A percentile compares a stretch with the other conserved stretches of the same genome.
Conservation (phyloP, 2,113 vertebrate species). For the Tylochromis polylepis region DNA sequence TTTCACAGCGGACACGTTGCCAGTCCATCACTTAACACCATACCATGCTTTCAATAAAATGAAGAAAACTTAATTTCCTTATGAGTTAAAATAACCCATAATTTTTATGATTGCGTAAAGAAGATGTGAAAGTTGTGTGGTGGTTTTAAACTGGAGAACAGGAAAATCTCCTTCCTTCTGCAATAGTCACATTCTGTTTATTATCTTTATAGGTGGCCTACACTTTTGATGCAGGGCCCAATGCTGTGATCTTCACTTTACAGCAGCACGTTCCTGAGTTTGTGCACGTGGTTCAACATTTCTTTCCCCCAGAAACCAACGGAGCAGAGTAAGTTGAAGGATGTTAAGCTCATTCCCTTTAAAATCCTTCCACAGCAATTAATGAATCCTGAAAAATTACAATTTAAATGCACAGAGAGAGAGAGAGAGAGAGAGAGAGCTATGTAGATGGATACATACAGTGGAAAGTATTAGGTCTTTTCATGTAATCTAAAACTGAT, state of each 20-base stretch:
- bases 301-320: conserved; percentile 81
- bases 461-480: not conserved
- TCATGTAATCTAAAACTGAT: not conserved
- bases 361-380: not conserved
- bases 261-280: conserved; percentile 81
- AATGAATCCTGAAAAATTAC: not conserved
- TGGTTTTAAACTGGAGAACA: not conserved
- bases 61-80: not conserved
- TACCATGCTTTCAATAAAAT: not conserved
- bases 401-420: not conserved
- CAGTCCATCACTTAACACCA: not conserved
- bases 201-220: conserved; percentile 79
- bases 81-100: not conserved
- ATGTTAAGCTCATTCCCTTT: not conserved
- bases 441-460: not conserved
- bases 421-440: no score
- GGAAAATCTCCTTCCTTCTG: not conserved
- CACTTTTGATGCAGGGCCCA: conserved; percentile 93
- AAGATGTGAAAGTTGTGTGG: conserved; percentile 32
- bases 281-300: conserved; percentile 76
- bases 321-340: conserved; percentile 79
- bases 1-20: not conserved
- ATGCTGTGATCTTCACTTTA: conserved; percentile 85
- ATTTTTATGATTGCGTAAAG: conserved; percentile 9
- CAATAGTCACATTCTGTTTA: not conserved